Evolutionary conservation across 2,888 invertebrate genomes (phyloP).

Genomic region (Alcis repandata): DNA sequence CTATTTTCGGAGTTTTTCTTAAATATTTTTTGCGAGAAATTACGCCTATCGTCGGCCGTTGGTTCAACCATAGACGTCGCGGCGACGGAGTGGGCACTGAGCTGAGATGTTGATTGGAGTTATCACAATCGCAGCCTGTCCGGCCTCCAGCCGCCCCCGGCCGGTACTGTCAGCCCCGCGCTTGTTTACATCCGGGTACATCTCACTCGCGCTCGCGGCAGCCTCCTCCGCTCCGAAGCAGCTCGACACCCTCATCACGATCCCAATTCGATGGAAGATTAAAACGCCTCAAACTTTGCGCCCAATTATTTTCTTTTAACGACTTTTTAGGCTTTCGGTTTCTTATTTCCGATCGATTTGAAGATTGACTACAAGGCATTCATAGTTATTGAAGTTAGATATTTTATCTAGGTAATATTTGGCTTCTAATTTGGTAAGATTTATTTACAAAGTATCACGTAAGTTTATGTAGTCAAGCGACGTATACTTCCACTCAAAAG

Average conservation of each 20-base stretch:
- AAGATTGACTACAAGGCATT: conserved; percentile 9
- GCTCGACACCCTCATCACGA: conserved; percentile 28
- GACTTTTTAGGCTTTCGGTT: conserved; percentile 37
- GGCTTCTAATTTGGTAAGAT: background rate
- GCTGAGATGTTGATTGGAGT: conserved; percentile 35
- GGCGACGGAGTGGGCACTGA: conserved; percentile 6
- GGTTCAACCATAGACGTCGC: conserved; percentile 4
- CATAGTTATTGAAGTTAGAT: background rate
- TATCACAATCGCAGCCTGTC: conserved; percentile 5
- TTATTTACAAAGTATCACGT: no score
- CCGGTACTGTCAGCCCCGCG: background rate
- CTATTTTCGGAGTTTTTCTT: conserved; percentile 28
- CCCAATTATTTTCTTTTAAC: conserved; percentile 41
- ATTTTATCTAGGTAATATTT: background rate
- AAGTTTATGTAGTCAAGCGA: no score
- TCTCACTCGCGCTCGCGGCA: background rate
- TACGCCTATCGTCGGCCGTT: conserved; percentile 2
- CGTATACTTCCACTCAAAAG: no score
- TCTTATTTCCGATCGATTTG: conserved; percentile 26
- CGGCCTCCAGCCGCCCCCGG: no score
- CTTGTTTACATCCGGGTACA: background rate
- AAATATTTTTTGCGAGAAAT: conserved; percentile 7
- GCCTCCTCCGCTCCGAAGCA: background rate
- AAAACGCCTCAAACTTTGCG: conserved; percentile 34
- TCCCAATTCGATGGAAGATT: conserved; percentile 32